A percentile compares a stretch with the other conserved stretches of the same genome.
phyloP scores from a whole-genome alignment of 2,888 invertebrate genomes.

The Malacosoma neustria region DNA sequence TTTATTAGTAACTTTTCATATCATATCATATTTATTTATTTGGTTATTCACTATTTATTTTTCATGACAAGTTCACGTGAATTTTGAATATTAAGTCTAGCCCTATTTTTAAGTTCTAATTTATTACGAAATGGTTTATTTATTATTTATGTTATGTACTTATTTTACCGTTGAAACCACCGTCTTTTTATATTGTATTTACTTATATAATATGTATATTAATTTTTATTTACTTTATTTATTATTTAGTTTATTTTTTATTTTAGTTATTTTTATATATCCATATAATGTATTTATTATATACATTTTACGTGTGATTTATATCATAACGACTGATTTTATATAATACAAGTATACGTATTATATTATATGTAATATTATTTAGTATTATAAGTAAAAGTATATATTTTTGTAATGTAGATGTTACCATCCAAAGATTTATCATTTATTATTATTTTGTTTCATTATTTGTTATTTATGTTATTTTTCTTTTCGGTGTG shows the following conservation, averaged over 20 bases:
- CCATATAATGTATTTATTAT: conserved; percentile 4
- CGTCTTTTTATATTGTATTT: conserved; percentile 16
- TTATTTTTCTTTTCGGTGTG: conserved; percentile 22
- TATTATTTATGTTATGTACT: conserved; percentile 10
- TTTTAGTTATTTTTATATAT: conserved; percentile 7
- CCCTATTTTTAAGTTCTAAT: no score
- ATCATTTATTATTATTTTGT: conserved; percentile 30
- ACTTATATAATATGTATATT: conserved; percentile 11
- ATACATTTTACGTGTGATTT: no score
- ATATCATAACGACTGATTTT: background rate
- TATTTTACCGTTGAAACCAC: conserved; percentile 13
- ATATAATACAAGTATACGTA: conserved; percentile 7
- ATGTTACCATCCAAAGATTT: conserved; percentile 59
- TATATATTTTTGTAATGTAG: conserved; percentile 12
- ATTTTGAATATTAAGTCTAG: no score
- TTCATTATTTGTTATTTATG: conserved; percentile 28
- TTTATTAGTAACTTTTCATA: no score
- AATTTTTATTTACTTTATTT: conserved; percentile 11
- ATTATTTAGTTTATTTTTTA: conserved; percentile 8
- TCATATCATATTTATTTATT: no score
- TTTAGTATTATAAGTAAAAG: conserved; percentile 2
- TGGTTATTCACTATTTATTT: no score
- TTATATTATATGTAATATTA: background rate
- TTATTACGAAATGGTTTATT: no score
- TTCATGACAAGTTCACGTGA: no score